Percentiles rank a stretch among this genome's conserved stretches.
Evolutionary conservation across 2,797 vertebrate species (phyloP).

Genomic region (Danionella dracula): DNA sequence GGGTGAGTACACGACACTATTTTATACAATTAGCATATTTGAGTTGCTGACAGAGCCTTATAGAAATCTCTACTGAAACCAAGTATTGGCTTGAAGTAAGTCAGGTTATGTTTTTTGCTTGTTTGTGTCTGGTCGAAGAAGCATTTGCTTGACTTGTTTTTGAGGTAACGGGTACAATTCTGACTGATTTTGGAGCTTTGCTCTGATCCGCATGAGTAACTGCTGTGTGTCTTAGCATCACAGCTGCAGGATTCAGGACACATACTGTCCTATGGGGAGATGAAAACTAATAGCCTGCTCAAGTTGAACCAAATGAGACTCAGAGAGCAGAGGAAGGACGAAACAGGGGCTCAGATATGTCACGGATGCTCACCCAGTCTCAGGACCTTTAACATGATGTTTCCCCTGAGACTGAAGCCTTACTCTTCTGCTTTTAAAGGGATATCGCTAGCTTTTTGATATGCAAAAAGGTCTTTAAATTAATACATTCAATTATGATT

Average conservation of each 20-base stretch:
- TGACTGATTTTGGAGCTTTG: no score
- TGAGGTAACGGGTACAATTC: background rate
- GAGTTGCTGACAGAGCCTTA: background rate
- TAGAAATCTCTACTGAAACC: background rate
- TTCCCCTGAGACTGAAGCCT: background rate
- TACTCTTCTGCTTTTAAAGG: no score
- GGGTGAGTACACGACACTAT: slow-evolving; percentile 75
- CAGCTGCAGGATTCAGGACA: background rate
- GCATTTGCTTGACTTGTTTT: slow-evolving; percentile 7
- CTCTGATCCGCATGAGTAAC: background rate
- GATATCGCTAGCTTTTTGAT: background rate
- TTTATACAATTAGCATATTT: no score
- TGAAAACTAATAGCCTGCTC: background rate
- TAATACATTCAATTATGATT: no score
- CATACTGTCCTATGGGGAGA: slow-evolving; percentile 13
- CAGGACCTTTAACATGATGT: background rate
- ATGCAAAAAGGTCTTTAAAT: no score
- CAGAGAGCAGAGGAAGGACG: background rate
- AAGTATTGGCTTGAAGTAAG: background rate
- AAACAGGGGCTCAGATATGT: background rate
- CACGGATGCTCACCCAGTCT: background rate
- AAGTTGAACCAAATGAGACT: background rate
- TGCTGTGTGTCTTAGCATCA: slow-evolving; percentile 2
- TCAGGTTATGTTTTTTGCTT: background rate
- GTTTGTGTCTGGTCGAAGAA: slow-evolving; percentile 5